Percentiles rank a stretch among this genome's conserved stretches.
Evolutionary conservation across 2,888 invertebrate genomes (phyloP).

Genomic region (Eupithecia dodoneata): DNA sequence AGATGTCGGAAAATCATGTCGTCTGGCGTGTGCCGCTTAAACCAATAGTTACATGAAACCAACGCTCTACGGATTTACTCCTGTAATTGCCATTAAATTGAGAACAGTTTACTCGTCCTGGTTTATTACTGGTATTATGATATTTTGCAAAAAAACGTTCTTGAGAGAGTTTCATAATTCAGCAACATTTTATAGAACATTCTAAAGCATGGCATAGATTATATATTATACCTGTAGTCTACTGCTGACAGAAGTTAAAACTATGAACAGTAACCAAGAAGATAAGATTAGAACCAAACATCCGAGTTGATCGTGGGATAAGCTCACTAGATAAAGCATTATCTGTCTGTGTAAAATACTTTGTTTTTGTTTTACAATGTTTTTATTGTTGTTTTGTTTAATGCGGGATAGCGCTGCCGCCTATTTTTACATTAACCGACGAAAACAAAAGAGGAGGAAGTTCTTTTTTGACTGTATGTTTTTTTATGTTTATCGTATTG

Average conservation of each 20-base stretch:
- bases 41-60: not conserved
- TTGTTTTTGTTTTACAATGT: no score
- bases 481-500: no score
- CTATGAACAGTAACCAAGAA: not conserved
- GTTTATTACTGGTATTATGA: not conserved
- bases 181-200: not conserved
- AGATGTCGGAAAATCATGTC: not conserved
- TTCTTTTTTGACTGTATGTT: no score
- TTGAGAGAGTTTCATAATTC: not conserved
- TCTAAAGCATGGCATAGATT: not conserved
- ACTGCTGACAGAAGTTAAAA: conserved; percentile 1
- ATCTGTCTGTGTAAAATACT: not conserved
- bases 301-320: conserved; percentile 10
- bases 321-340: not conserved
- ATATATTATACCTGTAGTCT: not conserved
- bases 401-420: no score
- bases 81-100: not conserved
- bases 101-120: not conserved
- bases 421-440: no score
- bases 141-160: no score
- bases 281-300: conserved; percentile 10
- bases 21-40: not conserved
- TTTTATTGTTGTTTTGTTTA: no score
- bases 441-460: no score
- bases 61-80: not conserved